These are phyloP conservation scores for Anguilla megastoma DNA, from an alignment of 2,797 vertebrate genomes.

Conservation along the genomic window DNA sequence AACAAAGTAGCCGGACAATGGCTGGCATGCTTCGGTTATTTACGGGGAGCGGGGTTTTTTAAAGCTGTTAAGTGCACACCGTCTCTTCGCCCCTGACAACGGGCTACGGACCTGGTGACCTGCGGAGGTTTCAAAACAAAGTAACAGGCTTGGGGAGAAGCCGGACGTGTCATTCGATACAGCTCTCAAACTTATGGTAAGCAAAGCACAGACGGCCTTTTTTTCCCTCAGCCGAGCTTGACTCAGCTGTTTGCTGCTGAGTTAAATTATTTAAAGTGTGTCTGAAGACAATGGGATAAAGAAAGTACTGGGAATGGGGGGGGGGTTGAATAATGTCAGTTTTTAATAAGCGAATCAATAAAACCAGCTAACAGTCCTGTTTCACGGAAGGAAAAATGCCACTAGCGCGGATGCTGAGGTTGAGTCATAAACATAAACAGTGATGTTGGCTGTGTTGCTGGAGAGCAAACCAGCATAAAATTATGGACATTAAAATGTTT, in stretches of 20 bases:
- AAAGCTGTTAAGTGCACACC: background rate
- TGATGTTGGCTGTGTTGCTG: too few relatives aligned
- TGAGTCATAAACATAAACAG: too few relatives aligned
- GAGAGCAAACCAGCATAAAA: too few relatives aligned
- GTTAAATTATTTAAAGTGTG: background rate
- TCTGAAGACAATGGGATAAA: background rate
- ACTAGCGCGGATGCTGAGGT: too few relatives aligned
- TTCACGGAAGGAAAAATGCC: too few relatives aligned
- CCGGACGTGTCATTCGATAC: background rate
- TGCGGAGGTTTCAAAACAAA: background rate
- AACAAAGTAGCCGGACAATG: constrained; percentile 5
- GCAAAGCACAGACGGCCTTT: background rate
- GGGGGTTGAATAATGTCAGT: background rate
- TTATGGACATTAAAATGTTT: too few relatives aligned
- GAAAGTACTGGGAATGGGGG: background rate
- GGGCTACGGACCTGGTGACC: background rate
- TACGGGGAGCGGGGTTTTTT: background rate
- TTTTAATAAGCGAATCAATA: background rate
- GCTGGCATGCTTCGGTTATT: constrained; percentile 6
- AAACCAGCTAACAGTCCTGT: background rate
- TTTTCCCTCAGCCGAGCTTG: background rate
- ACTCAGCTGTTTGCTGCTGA: background rate
- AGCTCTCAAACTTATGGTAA: background rate
- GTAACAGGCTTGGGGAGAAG: background rate
- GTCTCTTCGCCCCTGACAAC: background rate